Base-by-base conservation (phyloP, 2,888 invertebrate genomes). In the Panzeria rudis region DNA sequence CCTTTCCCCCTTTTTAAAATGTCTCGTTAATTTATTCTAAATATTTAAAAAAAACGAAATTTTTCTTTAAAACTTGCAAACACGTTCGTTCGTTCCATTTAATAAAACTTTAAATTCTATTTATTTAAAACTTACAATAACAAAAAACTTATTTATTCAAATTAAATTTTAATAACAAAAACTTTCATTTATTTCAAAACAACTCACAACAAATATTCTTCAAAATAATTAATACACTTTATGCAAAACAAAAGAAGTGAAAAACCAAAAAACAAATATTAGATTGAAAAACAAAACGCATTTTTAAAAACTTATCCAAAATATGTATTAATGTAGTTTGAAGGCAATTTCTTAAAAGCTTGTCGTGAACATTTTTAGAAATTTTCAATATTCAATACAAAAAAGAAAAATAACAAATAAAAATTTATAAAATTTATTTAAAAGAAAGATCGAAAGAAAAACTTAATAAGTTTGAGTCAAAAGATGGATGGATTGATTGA, bases 321-420 rank as follows among this genome's bases (percentile, higher is more conserved):
- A 77, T 66, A 80, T 73, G 66, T 73, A 73, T 73, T 80, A 80
- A 88, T 88, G 89, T 90, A 91, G 91, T 89, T 90, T 89, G 86
- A 90, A 88, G 80, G 90, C 90, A 89, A 90, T 90, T 90, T 90
- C 89, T 85, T 71, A 69, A 89, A 90, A 89, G 91, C 91, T 90
- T 91, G 89, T 90, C 89, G 73, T 85, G 88, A 88, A 89, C 86
- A 86, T 84, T 87, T 90, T 90, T 89, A 89, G 90, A 91, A 88
- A 90, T 89, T 90, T 90, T 89, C 87, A 88, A 86, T 83, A 80
- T 56, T 73, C 84, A 61, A 76, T 80, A 86, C 76, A 85, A n/a
- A n/a, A n/a, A n/a, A 82, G 84, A 76, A 78, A 71, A 61, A 61
- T 56, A 78, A 80, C 50, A 29, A 86, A 86, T 56, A 9, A 85